Conservation (phyloP, 30 jellyfish, hydroid and myxozoan species). For the Hydractinia symbiolongicarpus region DNA sequence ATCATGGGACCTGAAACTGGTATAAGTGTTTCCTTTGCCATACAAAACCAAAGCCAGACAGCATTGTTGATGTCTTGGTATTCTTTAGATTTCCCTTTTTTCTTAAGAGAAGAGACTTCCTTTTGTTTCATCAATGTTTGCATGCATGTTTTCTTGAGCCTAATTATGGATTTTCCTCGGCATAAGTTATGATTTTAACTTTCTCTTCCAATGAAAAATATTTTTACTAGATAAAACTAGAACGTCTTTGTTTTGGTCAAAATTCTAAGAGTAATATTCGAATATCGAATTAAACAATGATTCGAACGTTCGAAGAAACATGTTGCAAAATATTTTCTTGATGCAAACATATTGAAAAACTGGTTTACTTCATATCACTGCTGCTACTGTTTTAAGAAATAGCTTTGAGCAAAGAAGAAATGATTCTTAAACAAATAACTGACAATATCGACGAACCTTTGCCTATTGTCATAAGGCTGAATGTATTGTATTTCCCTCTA, state of each 20-base stretch:
- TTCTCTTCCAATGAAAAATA: background rate
- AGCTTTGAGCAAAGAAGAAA: background rate
- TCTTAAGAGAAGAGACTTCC: background rate
- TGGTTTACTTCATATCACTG: background rate
- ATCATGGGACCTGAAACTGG: constrained; percentile 3
- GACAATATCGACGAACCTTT: background rate
- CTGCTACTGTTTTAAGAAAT: background rate
- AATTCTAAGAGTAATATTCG: background rate
- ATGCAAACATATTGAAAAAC: background rate
- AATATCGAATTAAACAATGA: too few species aligned
- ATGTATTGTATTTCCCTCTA: too few species aligned
- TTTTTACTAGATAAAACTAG: too few species aligned
- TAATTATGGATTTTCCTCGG: background rate
- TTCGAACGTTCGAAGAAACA: background rate
- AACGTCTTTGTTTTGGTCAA: too few species aligned
- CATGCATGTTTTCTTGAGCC: background rate
- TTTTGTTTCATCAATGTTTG: background rate
- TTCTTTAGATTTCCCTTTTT: background rate
- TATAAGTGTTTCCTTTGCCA: background rate
- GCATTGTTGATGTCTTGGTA: background rate
- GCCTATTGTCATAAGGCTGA: background rate
- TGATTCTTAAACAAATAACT: background rate
- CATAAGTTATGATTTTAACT: background rate
- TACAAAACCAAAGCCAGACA: background rate
- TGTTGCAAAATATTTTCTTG: too few species aligned